Conservation (phyloP, 2,113 vertebrate genomes). For the Micronisus gabar region DNA sequence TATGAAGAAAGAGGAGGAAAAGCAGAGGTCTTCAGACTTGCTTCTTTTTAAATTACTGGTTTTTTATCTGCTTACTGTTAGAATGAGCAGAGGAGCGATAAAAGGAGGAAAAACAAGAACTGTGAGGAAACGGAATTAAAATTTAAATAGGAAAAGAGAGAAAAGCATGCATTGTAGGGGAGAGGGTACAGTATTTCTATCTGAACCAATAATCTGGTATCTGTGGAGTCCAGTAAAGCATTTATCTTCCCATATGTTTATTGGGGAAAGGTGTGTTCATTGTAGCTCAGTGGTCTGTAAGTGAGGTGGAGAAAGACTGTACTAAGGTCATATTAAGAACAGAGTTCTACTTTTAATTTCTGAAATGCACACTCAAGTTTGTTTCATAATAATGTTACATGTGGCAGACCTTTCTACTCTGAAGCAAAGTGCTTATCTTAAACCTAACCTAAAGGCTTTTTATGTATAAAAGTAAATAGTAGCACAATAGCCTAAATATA, state of each 20-base stretch:
- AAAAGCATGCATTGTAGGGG: not conserved
- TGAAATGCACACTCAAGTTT: not conserved
- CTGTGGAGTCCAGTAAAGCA: not conserved
- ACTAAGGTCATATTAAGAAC: not conserved
- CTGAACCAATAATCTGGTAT: not conserved
- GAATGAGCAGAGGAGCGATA: not conserved
- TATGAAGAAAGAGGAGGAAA: not conserved
- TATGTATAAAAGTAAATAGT: not conserved
- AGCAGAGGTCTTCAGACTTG: not conserved
- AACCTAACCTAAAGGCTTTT: not conserved
- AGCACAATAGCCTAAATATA: not conserved
- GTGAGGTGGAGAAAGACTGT: not conserved
- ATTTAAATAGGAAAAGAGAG: not conserved
- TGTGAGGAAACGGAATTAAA: not conserved
- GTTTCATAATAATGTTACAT: not conserved
- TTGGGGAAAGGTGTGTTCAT: not conserved
- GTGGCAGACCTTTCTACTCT: not conserved
- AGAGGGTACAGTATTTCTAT: not conserved
- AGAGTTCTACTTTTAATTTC: not conserved
- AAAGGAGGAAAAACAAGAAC: not conserved
- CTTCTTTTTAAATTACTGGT: not conserved
- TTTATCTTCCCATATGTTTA: not conserved
- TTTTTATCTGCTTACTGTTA: not conserved
- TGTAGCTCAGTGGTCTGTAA: not conserved
- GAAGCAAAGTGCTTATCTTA: not conserved